Percentiles rank a stretch among this genome's conserved stretches.
Conservation (phyloP, 2,113 vertebrate species). For the Dipodomys merriami region DNA sequence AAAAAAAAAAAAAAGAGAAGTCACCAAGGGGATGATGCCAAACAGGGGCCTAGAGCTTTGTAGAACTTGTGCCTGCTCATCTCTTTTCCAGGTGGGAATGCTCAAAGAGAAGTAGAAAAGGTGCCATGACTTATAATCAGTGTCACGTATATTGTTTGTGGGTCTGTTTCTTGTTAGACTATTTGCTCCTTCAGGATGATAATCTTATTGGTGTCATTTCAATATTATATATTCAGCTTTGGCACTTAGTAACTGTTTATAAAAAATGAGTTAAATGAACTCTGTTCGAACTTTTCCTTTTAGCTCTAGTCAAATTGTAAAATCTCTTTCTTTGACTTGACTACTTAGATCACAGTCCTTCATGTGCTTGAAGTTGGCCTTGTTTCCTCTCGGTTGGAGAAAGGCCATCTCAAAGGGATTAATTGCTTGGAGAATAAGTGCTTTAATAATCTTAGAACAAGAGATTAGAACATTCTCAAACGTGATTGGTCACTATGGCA, state of each 20-base stretch:
- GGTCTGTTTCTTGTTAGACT: not conserved
- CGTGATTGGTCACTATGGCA: not conserved
- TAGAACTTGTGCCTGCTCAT: not conserved
- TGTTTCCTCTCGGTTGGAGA: not conserved
- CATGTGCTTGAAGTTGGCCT: not conserved
- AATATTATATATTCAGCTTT: not conserved
- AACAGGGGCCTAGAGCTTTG: not conserved
- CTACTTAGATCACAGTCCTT: not conserved
- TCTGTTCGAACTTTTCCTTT: not conserved
- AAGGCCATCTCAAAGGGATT: not conserved
- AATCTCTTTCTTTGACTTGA: not conserved
- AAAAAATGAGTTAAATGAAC: not conserved
- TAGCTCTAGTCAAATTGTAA: not conserved
- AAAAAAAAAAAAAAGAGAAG: not conserved
- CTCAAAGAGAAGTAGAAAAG: not conserved
- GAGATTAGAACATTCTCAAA: not conserved
- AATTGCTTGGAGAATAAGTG: not conserved
- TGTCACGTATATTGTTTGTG: not conserved
- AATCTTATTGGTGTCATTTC: not conserved
- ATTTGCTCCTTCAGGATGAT: not conserved
- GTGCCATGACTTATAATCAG: accelerated
- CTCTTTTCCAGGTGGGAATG: not conserved
- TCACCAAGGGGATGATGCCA: not conserved
- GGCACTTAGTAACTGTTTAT: not conserved
- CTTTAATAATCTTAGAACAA: not conserved